Evolutionary conservation across 2,113 vertebrate species (phyloP).

Genomic region (Sorex araneus): DNA sequence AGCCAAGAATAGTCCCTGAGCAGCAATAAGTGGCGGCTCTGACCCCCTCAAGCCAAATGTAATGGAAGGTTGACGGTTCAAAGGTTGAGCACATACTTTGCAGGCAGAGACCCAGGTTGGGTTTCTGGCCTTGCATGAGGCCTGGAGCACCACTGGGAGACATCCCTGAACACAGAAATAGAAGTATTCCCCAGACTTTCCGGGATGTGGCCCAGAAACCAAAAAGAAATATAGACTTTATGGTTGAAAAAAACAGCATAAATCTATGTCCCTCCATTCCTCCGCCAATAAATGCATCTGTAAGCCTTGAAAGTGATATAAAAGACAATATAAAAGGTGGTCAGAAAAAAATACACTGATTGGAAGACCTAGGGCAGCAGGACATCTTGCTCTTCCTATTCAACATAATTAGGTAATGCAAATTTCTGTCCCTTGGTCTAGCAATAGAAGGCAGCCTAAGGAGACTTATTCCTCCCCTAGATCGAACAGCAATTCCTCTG

Average conservation of each 20-base stretch:
- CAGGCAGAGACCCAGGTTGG: no score
- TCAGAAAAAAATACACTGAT: neutral
- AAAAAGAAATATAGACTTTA: neutral
- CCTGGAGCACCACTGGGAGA: no score
- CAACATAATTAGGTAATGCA: neutral
- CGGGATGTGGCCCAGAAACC: no score
- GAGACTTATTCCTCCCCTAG: neutral
- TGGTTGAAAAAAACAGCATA: neutral
- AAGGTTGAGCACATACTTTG: no score
- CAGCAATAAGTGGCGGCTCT: no score
- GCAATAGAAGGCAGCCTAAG: neutral
- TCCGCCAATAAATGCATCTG: neutral
- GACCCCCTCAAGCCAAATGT: no score
- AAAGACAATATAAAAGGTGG: neutral
- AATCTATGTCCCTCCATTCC: neutral
- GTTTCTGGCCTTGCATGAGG: no score
- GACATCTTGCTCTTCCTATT: neutral
- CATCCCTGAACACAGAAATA: no score
- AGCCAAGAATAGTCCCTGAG: no score
- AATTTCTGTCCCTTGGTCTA: neutral
- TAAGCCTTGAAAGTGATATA: neutral
- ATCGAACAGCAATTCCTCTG: neutral
- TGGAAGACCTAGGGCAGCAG: neutral
- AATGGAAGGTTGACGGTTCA: no score
- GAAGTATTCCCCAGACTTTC: no score